Evolutionary conservation across 1,140 invertebrate species (phyloP).

Genomic region (Coelopa frigida): DNA sequence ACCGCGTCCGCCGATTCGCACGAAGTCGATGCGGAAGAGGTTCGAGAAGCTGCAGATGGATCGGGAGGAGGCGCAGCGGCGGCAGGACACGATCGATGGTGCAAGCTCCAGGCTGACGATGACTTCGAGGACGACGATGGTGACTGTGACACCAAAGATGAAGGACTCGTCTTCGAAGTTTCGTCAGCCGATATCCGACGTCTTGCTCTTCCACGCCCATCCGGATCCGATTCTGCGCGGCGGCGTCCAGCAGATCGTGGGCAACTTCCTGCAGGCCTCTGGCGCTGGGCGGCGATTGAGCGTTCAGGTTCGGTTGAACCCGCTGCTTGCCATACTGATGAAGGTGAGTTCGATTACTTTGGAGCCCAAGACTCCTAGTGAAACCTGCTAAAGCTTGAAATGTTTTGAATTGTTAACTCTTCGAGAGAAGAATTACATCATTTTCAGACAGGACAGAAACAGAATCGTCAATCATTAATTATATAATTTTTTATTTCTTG

Average conservation of each 20-base stretch:
- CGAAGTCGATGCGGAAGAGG: constrained; percentile 31
- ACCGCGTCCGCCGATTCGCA: constrained; percentile 35
- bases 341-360: too few relatives aligned
- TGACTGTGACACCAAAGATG: neutral
- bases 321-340: constrained; percentile 36
- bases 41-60: neutral
- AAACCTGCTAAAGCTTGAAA: too few relatives aligned
- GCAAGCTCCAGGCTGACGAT: neutral
- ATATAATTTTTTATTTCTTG: too few relatives aligned
- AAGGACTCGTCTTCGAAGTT: neutral
- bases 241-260: constrained; percentile 56
- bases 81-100: neutral
- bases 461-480: too few relatives aligned
- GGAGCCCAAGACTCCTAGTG: too few relatives aligned
- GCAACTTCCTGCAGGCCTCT: constrained; percentile 51
- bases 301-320: constrained; percentile 48
- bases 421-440: too few relatives aligned
- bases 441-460: too few relatives aligned
- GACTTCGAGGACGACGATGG: neutral
- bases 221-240: constrained; percentile 74
- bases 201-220: constrained; percentile 62
- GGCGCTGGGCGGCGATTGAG: constrained; percentile 25
- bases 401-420: too few relatives aligned
- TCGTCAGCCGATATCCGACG: constrained; percentile 49
- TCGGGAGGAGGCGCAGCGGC: constrained; percentile 5